These are phyloP conservation scores for Bolborhynchus lineola DNA, from an alignment of 2,113 vertebrate genomes.

Conservation along the genomic window DNA sequence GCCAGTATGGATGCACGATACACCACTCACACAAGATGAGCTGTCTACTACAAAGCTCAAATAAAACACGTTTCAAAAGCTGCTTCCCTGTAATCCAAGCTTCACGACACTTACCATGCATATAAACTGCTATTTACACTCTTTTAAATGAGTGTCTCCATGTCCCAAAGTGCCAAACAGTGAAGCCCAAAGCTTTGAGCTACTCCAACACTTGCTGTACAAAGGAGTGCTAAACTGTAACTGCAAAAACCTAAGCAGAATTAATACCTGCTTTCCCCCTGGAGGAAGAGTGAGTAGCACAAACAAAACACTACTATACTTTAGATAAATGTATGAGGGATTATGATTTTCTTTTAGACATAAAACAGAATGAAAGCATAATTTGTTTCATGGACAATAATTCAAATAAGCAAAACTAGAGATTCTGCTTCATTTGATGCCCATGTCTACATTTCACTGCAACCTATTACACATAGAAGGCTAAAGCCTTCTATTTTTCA, in stretches of 20 bases:
- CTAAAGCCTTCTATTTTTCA: neutral
- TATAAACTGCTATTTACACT: neutral
- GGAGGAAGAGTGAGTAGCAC: neutral
- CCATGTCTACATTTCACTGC: neutral
- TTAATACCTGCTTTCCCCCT: neutral
- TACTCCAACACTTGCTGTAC: neutral
- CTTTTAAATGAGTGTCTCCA: neutral
- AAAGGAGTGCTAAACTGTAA: neutral
- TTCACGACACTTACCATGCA: neutral
- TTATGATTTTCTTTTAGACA: neutral
- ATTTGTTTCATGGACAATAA: slow-evolving; percentile 1
- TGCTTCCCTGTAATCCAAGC: neutral
- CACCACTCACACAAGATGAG: neutral
- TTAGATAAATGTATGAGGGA: neutral
- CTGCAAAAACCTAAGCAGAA: neutral
- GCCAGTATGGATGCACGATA: too few species aligned
- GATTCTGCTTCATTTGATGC: neutral
- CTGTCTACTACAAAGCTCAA: neutral
- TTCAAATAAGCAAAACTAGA: slow-evolving; percentile 14
- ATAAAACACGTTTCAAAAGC: neutral
- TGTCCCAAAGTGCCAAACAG: neutral
- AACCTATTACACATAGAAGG: neutral
- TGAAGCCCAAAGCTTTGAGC: neutral
- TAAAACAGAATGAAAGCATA: neutral
- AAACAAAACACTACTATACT: neutral